Evolutionary conservation across 2,888 invertebrate species (phyloP).

Genomic region (Pyrrhia umbra): DNA sequence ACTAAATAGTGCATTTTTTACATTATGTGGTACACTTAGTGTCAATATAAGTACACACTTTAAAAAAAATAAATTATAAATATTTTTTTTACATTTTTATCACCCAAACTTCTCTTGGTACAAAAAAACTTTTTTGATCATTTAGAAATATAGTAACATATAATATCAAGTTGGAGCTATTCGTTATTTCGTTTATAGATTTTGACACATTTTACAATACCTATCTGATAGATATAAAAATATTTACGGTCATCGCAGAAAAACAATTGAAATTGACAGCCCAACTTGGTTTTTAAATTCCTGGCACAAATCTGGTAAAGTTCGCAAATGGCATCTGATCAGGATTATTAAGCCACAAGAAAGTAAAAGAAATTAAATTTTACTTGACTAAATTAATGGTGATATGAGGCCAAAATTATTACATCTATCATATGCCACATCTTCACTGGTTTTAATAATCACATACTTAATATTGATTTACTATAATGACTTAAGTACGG

Average conservation of each 20-base stretch:
- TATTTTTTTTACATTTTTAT: conserved; percentile 60
- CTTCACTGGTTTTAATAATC: conserved; percentile 57
- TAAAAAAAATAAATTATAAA: conserved; percentile 42
- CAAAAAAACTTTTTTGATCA: conserved; percentile 9
- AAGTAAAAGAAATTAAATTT: conserved; percentile 21
- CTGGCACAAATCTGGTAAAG: conserved; percentile 9
- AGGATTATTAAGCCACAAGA: conserved; percentile 9
- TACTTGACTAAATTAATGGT: not conserved
- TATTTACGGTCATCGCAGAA: not conserved
- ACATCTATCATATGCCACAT: conserved; percentile 54
- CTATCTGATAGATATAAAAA: not conserved
- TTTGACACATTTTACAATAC: not conserved
- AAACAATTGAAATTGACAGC: not conserved
- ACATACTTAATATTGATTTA: conserved; percentile 39
- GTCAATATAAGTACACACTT: conserved; percentile 58
- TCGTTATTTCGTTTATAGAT: no score
- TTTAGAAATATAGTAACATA: no score
- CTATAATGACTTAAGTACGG: conserved; percentile 52
- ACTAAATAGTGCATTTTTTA: conserved; percentile 59
- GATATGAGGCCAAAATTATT: conserved; percentile 19
- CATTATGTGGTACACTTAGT: conserved; percentile 62
- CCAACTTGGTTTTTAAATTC: conserved; percentile 3
- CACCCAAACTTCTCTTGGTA: conserved; percentile 40
- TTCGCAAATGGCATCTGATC: conserved; percentile 4
- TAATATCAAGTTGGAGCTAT: no score